These are phyloP conservation scores for Phalanger gymnotis DNA, from an alignment of 2,797 vertebrate genomes.

Conservation along the genomic window DNA sequence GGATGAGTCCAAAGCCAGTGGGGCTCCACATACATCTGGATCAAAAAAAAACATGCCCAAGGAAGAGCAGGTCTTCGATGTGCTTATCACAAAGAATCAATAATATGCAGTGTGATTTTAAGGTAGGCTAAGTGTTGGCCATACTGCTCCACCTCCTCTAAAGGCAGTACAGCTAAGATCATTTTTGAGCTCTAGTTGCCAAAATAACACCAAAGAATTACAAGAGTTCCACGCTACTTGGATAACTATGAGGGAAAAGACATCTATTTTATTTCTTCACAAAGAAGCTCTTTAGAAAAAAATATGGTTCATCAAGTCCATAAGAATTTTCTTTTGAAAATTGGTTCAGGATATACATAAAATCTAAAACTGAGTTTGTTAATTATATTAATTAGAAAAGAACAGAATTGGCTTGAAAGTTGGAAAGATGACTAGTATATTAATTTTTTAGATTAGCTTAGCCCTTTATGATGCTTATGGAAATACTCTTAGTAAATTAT, in stretches of 20 bases:
- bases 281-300: background rate
- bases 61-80: background rate
- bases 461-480: slow-evolving; percentile 75
- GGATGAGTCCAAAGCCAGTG: background rate
- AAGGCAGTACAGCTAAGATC: background rate
- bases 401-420: slow-evolving; percentile 56
- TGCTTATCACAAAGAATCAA: background rate
- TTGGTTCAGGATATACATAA: background rate
- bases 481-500: slow-evolving; percentile 79
- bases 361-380: slow-evolving; percentile 48
- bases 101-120: background rate
- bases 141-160: background rate
- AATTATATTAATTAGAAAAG: slow-evolving; percentile 60
- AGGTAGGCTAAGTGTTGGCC: too few species aligned
- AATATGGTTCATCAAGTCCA: background rate
- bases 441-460: slow-evolving; percentile 72
- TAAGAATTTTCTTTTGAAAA: slow-evolving; percentile 30
- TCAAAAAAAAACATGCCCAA: background rate
- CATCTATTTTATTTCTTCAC: background rate
- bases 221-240: background rate
- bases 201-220: background rate
- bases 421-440: slow-evolving; percentile 65
- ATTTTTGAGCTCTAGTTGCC: background rate
- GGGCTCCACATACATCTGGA: background rate
- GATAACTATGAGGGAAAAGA: background rate